Percentiles rank a stretch among this genome's conserved stretches.
phyloP scores from a whole-genome alignment of 2,888 invertebrate species.

The Podabrus alpinus region DNA sequence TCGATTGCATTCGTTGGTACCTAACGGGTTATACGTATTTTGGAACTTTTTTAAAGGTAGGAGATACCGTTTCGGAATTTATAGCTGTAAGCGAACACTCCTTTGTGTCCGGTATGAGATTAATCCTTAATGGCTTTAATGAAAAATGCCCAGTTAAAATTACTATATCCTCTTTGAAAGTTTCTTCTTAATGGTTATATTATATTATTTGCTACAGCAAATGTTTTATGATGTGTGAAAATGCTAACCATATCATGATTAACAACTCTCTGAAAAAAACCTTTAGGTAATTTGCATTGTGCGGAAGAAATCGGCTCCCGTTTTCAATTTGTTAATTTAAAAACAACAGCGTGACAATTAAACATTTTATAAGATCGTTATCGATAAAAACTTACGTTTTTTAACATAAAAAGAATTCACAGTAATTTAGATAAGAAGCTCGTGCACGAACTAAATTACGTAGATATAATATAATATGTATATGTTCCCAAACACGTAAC shows the following conservation, averaged over 20 bases:
- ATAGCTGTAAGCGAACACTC: conserved; percentile 40
- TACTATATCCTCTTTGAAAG: neutral
- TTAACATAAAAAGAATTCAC: neutral
- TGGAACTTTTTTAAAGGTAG: conserved; percentile 32
- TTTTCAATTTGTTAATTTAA: neutral
- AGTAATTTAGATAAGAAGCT: neutral
- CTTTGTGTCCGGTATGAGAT: conserved; percentile 29
- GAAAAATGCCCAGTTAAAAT: conserved; percentile 3
- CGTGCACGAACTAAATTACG: neutral
- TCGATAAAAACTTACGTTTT: neutral
- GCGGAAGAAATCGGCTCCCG: neutral
- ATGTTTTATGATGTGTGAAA: neutral
- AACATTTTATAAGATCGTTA: neutral
- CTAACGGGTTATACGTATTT: conserved; percentile 30
- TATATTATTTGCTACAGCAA: neutral
- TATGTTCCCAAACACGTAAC: neutral
- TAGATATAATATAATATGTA: neutral
- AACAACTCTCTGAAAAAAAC: neutral
- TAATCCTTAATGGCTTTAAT: conserved; percentile 8
- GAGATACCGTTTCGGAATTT: conserved; percentile 40
- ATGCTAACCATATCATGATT: neutral
- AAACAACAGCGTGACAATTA: neutral
- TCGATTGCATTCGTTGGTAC: conserved; percentile 23
- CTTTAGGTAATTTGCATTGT: neutral
- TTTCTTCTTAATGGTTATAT: neutral